Base-by-base conservation (phyloP, 2,113 vertebrate genomes). In the Clarias macrocephalus region DNA sequence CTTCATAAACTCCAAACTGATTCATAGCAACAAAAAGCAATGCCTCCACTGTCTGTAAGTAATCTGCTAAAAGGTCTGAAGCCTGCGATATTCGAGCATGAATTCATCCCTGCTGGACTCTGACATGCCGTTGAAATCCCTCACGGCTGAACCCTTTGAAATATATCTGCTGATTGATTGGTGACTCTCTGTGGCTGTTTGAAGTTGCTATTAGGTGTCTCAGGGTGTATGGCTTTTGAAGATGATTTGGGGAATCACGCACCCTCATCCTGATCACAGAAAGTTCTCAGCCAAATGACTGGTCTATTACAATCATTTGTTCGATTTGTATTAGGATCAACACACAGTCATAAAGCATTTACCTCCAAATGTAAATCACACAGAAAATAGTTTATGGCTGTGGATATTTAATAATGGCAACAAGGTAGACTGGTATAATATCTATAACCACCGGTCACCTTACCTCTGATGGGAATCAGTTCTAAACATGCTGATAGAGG, bases 221-320 rank as follows among this genome's bases (percentile, higher is more conserved):
- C 66, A 90, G 52, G 83, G 82, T 86, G 86, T 81, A 72, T 84
- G 88, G 89, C 93, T 94, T 91, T 94, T 94, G 94, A 94, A 93
- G 94, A 88, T 91, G 89, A 86, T 89, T 88, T 93, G 88, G 88
- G 92, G 89, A 92, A 90, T 88, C 85, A 59, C 72, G 82, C 90
- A 87, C 87, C 19, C 25, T 87, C 84, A 85, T 87, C 86, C 72
- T 62, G 92, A 93, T 91, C 91, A 93, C 88, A 94, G 90, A 81
- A 88, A 86, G 90, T 91, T 93, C 93, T 93, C 87, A 90, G 12
- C 68, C 48, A 63, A 86, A 68, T 79, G 33, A 88, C 59, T 76
- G 60, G 81, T 21, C 80, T 37, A 68, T 86, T 87, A 88, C 33
- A 73, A 84, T 84, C 9, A n/a, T 82, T 73, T 68, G 75, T 87